phyloP scores from a whole-genome alignment of 2,113 vertebrate species.

The Crotalus helleri region DNA sequence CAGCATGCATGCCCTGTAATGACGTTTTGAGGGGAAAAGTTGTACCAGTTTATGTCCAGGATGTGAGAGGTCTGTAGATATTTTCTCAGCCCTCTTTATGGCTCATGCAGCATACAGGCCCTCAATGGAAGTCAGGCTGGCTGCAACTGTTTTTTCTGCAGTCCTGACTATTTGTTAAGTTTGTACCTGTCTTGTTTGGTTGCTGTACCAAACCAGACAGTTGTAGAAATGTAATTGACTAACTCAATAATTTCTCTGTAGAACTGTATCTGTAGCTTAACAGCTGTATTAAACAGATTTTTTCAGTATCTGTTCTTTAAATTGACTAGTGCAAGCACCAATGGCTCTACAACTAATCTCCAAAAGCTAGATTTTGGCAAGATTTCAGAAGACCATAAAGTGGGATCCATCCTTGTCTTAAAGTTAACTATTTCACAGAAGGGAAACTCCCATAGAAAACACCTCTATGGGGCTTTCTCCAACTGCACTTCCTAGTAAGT shows the following conservation, averaged over 20 bases:
- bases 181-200: too few species aligned
- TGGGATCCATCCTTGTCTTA: background rate
- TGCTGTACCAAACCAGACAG: background rate
- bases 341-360: background rate
- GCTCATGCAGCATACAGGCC: background rate
- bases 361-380: background rate
- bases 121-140: background rate
- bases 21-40: background rate
- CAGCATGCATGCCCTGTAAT: background rate
- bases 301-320: background rate
- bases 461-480: background rate
- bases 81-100: background rate
- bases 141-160: background rate
- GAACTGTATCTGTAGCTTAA: background rate
- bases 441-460: background rate
- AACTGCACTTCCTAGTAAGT: background rate
- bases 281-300: background rate
- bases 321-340: background rate
- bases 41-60: background rate
- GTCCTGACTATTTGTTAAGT: background rate
- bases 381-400: background rate
- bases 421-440: background rate
- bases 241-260: background rate
- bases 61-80: background rate
- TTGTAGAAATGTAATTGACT: background rate